Percentiles rank a stretch among this genome's conserved stretches.
Conservation (phyloP, 2,797 vertebrate genomes). For the Anguilla anguilla region DNA sequence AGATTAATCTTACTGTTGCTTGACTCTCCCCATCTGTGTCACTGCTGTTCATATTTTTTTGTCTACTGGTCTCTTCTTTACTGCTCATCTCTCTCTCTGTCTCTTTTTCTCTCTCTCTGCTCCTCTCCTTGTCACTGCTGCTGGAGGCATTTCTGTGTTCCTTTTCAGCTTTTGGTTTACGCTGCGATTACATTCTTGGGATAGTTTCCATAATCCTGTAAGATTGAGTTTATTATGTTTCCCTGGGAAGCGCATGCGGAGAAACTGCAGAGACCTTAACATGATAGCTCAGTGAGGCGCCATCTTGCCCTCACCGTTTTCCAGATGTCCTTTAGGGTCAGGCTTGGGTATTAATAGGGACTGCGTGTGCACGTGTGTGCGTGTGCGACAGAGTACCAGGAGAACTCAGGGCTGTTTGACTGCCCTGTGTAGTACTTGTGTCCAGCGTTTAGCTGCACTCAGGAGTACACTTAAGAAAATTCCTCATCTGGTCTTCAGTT, state of each 20-base stretch:
- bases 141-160: neutral
- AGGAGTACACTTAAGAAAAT: neutral
- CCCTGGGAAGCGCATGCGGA: neutral
- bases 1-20: neutral
- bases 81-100: neutral
- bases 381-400: too few relatives aligned
- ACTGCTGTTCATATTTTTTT: neutral
- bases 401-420: neutral
- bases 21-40: neutral
- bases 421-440: neutral
- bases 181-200: slow-evolving; percentile 38
- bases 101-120: neutral
- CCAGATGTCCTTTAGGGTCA: neutral
- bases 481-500: neutral
- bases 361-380: neutral
- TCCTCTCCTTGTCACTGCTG: neutral
- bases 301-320: neutral
- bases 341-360: neutral
- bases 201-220: slow-evolving; percentile 46
- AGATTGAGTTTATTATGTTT: slow-evolving; percentile 36
- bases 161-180: slow-evolving; percentile 27
- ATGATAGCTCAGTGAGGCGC: neutral
- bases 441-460: neutral
- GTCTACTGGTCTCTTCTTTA: neutral
- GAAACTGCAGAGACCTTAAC: neutral